phyloP scores from a whole-genome alignment of 2,888 invertebrate species.

The Mystacides longicornis region DNA sequence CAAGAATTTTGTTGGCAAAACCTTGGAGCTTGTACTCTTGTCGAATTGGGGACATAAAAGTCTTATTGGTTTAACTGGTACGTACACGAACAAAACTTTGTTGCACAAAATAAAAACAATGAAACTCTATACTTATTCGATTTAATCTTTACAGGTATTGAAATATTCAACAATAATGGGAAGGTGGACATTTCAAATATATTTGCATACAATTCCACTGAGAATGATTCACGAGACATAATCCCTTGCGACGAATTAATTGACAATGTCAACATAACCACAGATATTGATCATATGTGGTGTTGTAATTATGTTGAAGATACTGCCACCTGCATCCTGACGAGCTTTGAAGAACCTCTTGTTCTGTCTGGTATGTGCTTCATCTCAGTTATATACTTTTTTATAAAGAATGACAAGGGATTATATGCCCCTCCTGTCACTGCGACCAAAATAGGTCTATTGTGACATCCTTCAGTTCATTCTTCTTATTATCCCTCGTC shows the following conservation, averaged over 20 bases:
- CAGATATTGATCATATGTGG: constrained; percentile 62
- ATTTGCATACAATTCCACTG: constrained; percentile 14
- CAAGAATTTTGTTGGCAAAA: constrained; percentile 36
- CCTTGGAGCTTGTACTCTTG: constrained; percentile 49
- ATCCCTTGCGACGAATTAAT: constrained; percentile 50
- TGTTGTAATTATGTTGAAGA: constrained; percentile 36
- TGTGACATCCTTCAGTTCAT: no score
- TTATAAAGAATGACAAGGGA: no score
- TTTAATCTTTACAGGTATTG: constrained; percentile 40
- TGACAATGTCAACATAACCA: constrained; percentile 62
- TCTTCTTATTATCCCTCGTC: no score
- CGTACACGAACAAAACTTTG: not conserved
- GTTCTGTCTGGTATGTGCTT: constrained; percentile 38
- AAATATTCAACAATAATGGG: constrained; percentile 36
- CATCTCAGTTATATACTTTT: not conserved
- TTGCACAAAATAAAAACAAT: not conserved
- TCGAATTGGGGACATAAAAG: constrained; percentile 58
- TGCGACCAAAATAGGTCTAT: no score
- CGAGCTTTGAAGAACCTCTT: constrained; percentile 36
- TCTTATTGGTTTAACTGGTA: constrained; percentile 54
- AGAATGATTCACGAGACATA: constrained; percentile 25
- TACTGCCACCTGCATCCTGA: constrained; percentile 39
- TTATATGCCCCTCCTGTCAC: no score
- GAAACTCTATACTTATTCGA: not conserved
- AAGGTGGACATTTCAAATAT: constrained; percentile 28